These are phyloP conservation scores for Helicolenus hilgendorfi DNA, from an alignment of 2,797 vertebrate species.

Conservation along the genomic window DNA sequence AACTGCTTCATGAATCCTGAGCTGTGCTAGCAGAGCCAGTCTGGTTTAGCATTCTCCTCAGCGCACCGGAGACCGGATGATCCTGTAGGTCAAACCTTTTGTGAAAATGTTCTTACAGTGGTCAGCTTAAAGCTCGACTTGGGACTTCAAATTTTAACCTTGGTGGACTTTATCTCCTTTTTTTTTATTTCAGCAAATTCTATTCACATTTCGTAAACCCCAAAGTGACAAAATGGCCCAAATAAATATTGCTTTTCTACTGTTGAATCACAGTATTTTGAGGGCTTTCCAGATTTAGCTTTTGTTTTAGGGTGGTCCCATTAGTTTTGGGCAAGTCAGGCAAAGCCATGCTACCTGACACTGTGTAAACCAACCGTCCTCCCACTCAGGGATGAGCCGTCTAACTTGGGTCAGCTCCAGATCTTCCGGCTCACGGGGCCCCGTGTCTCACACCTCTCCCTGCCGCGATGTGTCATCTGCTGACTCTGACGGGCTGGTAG, in stretches of 20 bases:
- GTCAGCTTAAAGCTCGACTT: neutral
- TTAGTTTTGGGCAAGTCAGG: conserved; percentile 31
- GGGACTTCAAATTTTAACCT: neutral
- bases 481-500: conserved; percentile 58
- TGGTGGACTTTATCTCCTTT: neutral
- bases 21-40: neutral
- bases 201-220: neutral
- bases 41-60: conserved; percentile 51
- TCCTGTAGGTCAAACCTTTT: conserved; percentile 30
- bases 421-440: conserved; percentile 51
- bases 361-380: conserved; percentile 34
- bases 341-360: conserved; percentile 32
- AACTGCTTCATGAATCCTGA: conserved; percentile 16
- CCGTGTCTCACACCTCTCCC: conserved; percentile 61
- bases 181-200: neutral
- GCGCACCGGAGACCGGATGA: conserved; percentile 2
- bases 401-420: conserved; percentile 55
- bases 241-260: neutral
- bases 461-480: conserved; percentile 64
- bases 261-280: neutral
- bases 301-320: conserved; percentile 4
- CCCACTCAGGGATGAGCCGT: conserved; percentile 46
- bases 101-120: conserved; percentile 18
- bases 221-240: neutral
- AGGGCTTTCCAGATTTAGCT: neutral